Conservation (phyloP, 2,797 vertebrate genomes). For the Phalloptychus januarius region DNA sequence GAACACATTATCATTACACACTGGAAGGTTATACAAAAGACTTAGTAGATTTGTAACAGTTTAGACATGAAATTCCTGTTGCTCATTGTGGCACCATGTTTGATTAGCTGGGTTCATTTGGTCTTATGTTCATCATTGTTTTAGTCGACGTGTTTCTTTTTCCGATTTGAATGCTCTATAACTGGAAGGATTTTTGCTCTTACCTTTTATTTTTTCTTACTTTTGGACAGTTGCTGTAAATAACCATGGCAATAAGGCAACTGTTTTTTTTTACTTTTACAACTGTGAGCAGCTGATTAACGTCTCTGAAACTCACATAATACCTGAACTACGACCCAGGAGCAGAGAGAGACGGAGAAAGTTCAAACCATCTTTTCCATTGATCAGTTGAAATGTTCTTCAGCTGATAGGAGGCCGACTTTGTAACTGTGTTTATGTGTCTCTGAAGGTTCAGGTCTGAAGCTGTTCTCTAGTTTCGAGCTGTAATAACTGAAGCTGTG, state of each 20-base stretch:
- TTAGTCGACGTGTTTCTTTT: neutral
- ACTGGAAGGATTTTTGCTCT: neutral
- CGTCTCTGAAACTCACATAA: neutral
- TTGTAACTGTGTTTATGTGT: no score
- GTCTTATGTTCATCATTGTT: neutral
- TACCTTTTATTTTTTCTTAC: no score
- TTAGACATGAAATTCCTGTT: neutral
- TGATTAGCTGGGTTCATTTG: neutral
- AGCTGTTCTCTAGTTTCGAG: no score
- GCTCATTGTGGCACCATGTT: neutral
- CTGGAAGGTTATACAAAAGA: neutral
- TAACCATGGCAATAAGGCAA: no score
- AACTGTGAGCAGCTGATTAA: neutral
- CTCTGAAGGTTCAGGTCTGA: no score
- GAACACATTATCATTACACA: constrained; percentile 17
- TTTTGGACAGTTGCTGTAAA: no score
- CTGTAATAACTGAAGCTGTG: no score
- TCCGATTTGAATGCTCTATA: neutral
- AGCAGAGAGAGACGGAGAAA: no score
- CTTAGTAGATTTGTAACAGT: neutral
- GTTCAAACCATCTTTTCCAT: no score
- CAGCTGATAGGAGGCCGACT: no score
- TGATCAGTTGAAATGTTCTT: no score
- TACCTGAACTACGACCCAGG: neutral
- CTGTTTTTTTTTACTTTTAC: neutral